Evolutionary conservation across 2,797 vertebrate genomes (phyloP).

Genomic region (Sebastes vulpes): DNA sequence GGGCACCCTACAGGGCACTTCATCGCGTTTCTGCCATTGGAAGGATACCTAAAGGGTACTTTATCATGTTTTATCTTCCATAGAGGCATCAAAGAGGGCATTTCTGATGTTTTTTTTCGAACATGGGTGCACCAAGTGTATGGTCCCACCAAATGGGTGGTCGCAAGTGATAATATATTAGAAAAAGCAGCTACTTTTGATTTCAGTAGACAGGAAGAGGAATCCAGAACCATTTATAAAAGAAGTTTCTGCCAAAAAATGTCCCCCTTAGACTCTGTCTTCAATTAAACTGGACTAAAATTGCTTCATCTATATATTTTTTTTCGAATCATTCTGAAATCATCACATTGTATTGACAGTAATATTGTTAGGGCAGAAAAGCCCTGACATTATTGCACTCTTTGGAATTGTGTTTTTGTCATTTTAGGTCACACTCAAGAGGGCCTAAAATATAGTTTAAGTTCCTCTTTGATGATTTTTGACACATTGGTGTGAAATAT

Average conservation of each 20-base stretch:
- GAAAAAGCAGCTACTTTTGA: background rate
- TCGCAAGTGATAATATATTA: background rate
- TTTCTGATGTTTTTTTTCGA: too few relatives aligned
- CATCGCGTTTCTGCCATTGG: too few relatives aligned
- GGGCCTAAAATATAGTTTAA: background rate
- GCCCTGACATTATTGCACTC: background rate
- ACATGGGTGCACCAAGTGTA: background rate
- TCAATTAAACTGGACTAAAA: background rate
- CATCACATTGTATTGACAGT: background rate
- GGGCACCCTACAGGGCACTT: too few relatives aligned
- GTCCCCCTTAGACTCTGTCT: background rate
- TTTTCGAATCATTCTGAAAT: conserved; percentile 1
- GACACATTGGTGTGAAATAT: background rate
- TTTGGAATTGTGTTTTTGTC: background rate
- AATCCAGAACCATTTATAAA: background rate
- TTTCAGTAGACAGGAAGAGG: background rate
- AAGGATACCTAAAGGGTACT: too few relatives aligned
- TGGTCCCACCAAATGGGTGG: background rate
- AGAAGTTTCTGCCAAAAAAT: background rate
- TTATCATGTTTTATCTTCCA: too few relatives aligned
- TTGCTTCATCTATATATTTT: background rate
- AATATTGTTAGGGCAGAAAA: background rate
- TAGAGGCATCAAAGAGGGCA: too few relatives aligned
- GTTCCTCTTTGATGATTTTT: conserved; percentile 8
- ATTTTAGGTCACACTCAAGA: background rate